Base-by-base conservation (phyloP, 2,113 vertebrate species). In the Sturnira hondurensis region DNA sequence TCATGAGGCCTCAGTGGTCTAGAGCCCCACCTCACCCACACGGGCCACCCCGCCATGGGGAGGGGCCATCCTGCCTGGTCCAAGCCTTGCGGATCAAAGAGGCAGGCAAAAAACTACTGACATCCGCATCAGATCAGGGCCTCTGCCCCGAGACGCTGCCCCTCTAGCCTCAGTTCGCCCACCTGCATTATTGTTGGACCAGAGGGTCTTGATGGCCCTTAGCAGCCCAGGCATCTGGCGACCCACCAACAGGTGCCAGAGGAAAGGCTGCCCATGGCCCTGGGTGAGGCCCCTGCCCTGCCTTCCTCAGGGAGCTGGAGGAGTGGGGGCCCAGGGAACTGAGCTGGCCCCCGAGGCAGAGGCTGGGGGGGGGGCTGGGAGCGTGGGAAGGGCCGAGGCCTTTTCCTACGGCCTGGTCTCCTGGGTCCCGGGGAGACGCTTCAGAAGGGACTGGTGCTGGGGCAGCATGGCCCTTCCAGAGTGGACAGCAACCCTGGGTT, bases 11-110 rank as follows among this genome's bases (percentile, higher is more conserved):
- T 54, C 45, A 1, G 68, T 33, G 58, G 4, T 81, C 91, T 41
- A 45, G 52, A 33, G 26, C 22, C 28, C 36, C 41, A 36, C 17
- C 50, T 41, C 12, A 4, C 41, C 14, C 56, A 4, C 7, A 1
- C 1, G 5, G 5, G 5, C 17, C 7, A 0, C 41, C 12, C 22
- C 6, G 14, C 36, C 15, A 4, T 2, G 77, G 61, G 5, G 5
- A 81, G 19, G 58, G 41, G 16, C 41, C 2, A 9, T 7, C 36
- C 56, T 20, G 73, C 22, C 12, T 33, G 31, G 93, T 22, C 11
- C 78, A 26, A 5, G 28, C 47, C 33, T 9, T 2, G 4, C 68
- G 33, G 6, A 31, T 54, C 47, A 33, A 16, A 61, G 41, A 43
- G 41, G 58, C 36, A 0, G 5, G 17, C 26, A 22, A 84, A 41